A percentile compares a stretch with the other conserved stretches of the same genome.
These are phyloP conservation scores for Caenorhabditis elegans DNA, from an alignment of 1,140 invertebrate species.

Conservation along the genomic window WBcel235 BX284602.5:13511501-13512000, in stretches of 20 bases:
- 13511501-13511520: too few species aligned
- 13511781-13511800: slow-evolving; percentile 70
- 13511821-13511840: slow-evolving; percentile 77
- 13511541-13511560: too few species aligned
- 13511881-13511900: slow-evolving; percentile 68
- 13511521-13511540: too few species aligned
- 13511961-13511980: slow-evolving; percentile 48
- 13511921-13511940: slow-evolving; percentile 52
- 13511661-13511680: too few species aligned
- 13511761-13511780: slow-evolving; percentile 75
- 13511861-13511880: slow-evolving; percentile 67
- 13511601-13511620: too few species aligned
- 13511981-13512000: slow-evolving; percentile 37
- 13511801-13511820: slow-evolving; percentile 85
- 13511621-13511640: too few species aligned
- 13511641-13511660: too few species aligned
- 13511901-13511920: slow-evolving; percentile 70
- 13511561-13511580: too few species aligned
- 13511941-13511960: slow-evolving; percentile 48
- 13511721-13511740: too few species aligned
- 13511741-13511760: slow-evolving; percentile 66
- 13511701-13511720: too few species aligned
- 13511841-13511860: slow-evolving; percentile 69
- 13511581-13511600: too few species aligned
- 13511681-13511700: too few species aligned